These are phyloP conservation scores for Sminthurides aquaticus DNA, from an alignment of 2,888 invertebrate genomes.

Conservation along the genomic window DNA sequence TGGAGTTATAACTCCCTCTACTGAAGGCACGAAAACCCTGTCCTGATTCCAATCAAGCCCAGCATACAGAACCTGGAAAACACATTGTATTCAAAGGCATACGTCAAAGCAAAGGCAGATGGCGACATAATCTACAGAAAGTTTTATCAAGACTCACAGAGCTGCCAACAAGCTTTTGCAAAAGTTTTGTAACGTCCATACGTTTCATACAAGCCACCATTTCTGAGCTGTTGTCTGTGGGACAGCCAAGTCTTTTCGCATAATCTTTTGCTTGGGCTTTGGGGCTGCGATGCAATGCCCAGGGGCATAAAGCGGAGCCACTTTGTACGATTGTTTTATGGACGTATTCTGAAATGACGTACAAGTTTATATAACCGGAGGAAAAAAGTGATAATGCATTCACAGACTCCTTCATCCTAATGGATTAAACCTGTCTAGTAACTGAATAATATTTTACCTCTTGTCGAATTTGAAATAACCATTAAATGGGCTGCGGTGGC, in stretches of 20 bases:
- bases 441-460: no score
- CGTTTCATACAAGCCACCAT: conserved; percentile 32
- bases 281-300: conserved; percentile 27
- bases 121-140: not conserved
- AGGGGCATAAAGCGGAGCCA: conserved; percentile 23
- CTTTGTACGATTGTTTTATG: conserved; percentile 14
- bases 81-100: not conserved
- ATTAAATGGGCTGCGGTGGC: not conserved
- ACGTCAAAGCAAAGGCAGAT: not conserved
- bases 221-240: conserved; percentile 22
- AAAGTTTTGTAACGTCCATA: conserved; percentile 7
- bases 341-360: not conserved
- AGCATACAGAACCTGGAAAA: not conserved
- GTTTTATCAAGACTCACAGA: not conserved
- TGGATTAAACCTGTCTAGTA: no score
- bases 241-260: conserved; percentile 31
- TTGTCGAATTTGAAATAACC: not conserved
- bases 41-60: not conserved
- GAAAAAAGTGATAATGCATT: no score
- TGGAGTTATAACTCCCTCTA: not conserved
- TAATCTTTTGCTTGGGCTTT: conserved; percentile 31
- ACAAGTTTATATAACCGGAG: no score
- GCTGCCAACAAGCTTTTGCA: not conserved
- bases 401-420: no score
- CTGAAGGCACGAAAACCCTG: not conserved